Base-by-base conservation (phyloP, 2,113 vertebrate species). In the Felis catus region DNA sequence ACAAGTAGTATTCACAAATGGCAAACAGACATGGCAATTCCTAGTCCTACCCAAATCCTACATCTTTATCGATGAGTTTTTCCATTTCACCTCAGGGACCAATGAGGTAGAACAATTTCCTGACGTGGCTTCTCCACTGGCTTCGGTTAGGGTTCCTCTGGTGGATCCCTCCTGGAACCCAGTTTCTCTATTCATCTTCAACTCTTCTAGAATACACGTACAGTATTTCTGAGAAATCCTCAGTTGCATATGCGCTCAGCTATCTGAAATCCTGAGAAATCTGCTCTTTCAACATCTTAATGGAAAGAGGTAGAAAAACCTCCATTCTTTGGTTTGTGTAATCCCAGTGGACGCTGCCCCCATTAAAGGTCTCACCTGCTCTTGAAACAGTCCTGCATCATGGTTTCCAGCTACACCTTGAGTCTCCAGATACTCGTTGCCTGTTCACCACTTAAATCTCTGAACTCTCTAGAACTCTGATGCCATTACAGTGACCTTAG, bases 1-100 rank as follows among this genome's bases (percentile, higher is more conserved):
- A 96, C 78, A 90, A 94, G 91, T 45, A 93, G 83, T 39, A 87
- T 36, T 36, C 48, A 45, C 85, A 93, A 91, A 84, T 53, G 89
- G 68, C 23, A 9, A 92, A 92, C 78, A 66, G 71, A 73, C 95
- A 95, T 23, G 71, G 81, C 58, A 82, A 90, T 92, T 61, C 41
- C 18, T 66, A 53, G 61, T 78, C 53, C 27, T 78, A 63, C 79
- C 85, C 58, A 92, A 92, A 84, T 66, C 63, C 41, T 55, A 53
- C 53, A 95, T 82, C 80, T 96, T 89, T 39, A 27, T 21, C 15
- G 39, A 36, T 73, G n/a, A 39, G 33, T 61, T 78, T 68, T 18
- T 53, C 55, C 23, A 79, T 29, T 39, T 53, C n/a, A 15, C 55
- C 63, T 4, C 25, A 82, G 71, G 79, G 87, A 86, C 74, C 16